phyloP scores from a whole-genome alignment of 2,797 vertebrate genomes.

The Cetoscarus ocellatus region DNA sequence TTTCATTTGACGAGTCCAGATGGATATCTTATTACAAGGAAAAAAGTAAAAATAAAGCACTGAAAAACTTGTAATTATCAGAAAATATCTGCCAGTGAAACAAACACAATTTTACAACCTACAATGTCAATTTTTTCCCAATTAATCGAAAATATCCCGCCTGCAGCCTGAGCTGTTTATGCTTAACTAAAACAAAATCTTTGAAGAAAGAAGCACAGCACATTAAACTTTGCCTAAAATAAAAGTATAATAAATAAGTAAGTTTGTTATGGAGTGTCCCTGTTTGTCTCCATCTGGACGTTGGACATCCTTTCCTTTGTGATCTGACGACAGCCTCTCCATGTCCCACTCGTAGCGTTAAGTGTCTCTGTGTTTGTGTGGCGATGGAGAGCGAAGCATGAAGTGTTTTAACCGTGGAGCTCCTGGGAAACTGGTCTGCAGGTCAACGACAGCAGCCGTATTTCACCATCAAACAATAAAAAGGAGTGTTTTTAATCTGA shows the following conservation, averaged over 20 bases:
- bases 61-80: no score
- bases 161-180: no score
- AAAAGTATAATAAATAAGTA: neutral
- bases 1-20: no score
- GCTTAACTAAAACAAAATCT: no score
- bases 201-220: no score
- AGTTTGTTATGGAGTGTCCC: neutral
- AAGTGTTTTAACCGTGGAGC: conserved; percentile 41
- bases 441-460: conserved; percentile 17
- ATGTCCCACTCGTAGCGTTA: conserved; percentile 32
- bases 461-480: conserved; percentile 25
- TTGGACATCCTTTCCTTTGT: neutral
- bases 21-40: no score
- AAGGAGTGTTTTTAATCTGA: conserved; percentile 23
- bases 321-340: conserved; percentile 50
- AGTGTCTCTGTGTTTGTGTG: conserved; percentile 58
- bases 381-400: conserved; percentile 36
- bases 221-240: no score
- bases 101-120: no score
- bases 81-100: no score
- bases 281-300: neutral
- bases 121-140: no score
- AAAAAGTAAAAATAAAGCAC: no score
- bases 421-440: conserved; percentile 48
- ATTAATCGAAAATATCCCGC: no score